Percentiles rank a stretch among this genome's conserved stretches.
These are phyloP conservation scores for Campaea margaritaria DNA, from an alignment of 2,888 invertebrate genomes.

Conservation along the genomic window DNA sequence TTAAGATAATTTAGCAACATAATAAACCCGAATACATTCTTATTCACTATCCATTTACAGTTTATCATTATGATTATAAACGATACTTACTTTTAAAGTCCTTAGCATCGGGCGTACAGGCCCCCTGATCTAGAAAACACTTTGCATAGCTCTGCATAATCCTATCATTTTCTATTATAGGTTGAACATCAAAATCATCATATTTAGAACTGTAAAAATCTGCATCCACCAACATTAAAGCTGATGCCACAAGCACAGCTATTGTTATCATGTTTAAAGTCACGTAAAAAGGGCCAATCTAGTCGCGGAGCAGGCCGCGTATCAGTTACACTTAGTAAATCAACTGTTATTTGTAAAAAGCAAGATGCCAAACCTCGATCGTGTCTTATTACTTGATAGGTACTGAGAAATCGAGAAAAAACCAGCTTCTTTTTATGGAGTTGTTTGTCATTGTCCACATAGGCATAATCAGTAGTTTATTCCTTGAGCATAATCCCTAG, in stretches of 20 bases:
- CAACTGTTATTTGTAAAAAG: too few species aligned
- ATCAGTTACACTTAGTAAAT: too few species aligned
- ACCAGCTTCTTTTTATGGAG: constrained; percentile 30
- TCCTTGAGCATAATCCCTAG: not conserved
- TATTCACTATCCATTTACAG: not conserved
- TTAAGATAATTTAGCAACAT: too few species aligned
- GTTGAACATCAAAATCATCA: constrained; percentile 89
- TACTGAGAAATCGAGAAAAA: constrained; percentile 19
- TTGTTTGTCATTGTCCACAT: constrained; percentile 60
- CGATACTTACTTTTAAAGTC: constrained; percentile 88
- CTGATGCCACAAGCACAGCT: constrained; percentile 39
- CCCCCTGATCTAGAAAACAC: constrained; percentile 88
- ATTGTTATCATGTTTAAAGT: constrained; percentile 17
- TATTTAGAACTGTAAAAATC: constrained; percentile 88
- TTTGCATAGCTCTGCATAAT: constrained; percentile 88
- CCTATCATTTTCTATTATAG: constrained; percentile 88
- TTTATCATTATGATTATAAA: not conserved
- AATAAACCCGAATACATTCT: too few species aligned
- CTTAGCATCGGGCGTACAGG: constrained; percentile 89
- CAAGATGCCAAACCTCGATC: too few species aligned
- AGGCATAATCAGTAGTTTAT: constrained; percentile 45
- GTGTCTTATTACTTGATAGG: too few species aligned
- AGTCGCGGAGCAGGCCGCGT: too few species aligned
- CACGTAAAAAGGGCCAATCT: too few species aligned
- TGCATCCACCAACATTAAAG: constrained; percentile 50